Evolutionary conservation across 2,797 vertebrate species (phyloP), one percentile per base, ranked within the genome.

Genomic region (Gadopsis bispinosus): DNA sequence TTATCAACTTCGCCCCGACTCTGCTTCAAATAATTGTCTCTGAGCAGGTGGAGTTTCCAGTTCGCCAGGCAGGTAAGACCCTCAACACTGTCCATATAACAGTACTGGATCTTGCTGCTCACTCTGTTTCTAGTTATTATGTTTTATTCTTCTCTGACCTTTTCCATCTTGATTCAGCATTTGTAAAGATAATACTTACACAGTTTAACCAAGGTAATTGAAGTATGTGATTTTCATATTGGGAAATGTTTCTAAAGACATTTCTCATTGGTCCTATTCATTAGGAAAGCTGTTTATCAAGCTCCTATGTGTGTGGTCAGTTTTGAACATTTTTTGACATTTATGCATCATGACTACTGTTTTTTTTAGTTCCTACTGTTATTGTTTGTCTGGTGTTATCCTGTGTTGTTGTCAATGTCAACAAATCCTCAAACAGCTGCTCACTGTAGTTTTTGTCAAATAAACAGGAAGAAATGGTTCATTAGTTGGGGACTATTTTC

Each of bases 1-100:
- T 99, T 88, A 99, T 99, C 95, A 98, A 99, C 94, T 99, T 99
- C 81, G 97, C 98, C 63, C 98, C 98, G 37, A 99, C 97, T 35
- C 94, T 99, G 72, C 97, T 99, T 74, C 97, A 98, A 89, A 99
- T 99, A 90, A 98, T 99, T 17, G 95, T 98, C 56, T 99, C 98
- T 0, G 98, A 99, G 78, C 97, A 98, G 89, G 98, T 99, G 90
- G 98, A 99, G 87, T 99, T 99, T 86, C 98, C 98, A 62, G 97
- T 99, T 55, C 97, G 98, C 11, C 98, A 99, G 92, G 98, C 98
- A 87, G 98, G 98, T 99, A 82, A 95, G 96, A 81, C 10, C 31
- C 3, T 26, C 16, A 69, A 14, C n/a, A 3, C 37, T 11, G 37
- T 20, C 8, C 16, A 29, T 20, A 7, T 12, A 53, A 58, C 26